phyloP scores from a whole-genome alignment of 2,888 invertebrate species.

The Rhagophthalmus giganteus region DNA sequence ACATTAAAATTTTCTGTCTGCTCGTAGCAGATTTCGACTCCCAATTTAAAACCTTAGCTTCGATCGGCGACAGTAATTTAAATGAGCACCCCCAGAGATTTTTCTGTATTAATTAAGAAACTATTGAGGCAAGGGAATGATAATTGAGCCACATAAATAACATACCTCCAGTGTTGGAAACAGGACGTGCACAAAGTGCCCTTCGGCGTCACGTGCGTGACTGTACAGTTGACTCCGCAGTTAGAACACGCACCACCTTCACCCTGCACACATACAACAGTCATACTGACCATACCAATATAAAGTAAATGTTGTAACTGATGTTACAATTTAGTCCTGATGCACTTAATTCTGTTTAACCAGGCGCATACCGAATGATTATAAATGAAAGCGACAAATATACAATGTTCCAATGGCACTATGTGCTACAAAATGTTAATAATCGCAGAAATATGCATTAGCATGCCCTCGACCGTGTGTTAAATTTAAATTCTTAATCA shows the following conservation, averaged over 20 bases:
- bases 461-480: conserved; percentile 10
- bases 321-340: conserved; percentile 6
- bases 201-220: conserved; percentile 73
- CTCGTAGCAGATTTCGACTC: no score
- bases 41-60: no score
- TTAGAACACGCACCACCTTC: conserved; percentile 57
- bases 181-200: conserved; percentile 82
- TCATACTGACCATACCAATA: conserved; percentile 48
- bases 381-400: conserved; percentile 7
- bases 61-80: no score
- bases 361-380: conserved; percentile 15
- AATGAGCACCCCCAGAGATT: no score
- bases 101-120: no score
- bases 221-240: conserved; percentile 77
- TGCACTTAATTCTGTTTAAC: conserved; percentile 1
- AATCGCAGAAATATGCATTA: not conserved
- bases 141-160: conserved; percentile 38
- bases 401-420: no score
- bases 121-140: no score
- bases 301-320: conserved; percentile 10
- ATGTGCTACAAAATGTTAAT: conserved; percentile 2
- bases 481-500: no score
- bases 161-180: conserved; percentile 84
- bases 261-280: conserved; percentile 54
- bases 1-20: no score